Percentiles rank a stretch among this genome's conserved stretches.
These are phyloP conservation scores for Cataglyphis altisquamis DNA, from an alignment of 2,888 invertebrate species.

Conservation along the genomic window DNA sequence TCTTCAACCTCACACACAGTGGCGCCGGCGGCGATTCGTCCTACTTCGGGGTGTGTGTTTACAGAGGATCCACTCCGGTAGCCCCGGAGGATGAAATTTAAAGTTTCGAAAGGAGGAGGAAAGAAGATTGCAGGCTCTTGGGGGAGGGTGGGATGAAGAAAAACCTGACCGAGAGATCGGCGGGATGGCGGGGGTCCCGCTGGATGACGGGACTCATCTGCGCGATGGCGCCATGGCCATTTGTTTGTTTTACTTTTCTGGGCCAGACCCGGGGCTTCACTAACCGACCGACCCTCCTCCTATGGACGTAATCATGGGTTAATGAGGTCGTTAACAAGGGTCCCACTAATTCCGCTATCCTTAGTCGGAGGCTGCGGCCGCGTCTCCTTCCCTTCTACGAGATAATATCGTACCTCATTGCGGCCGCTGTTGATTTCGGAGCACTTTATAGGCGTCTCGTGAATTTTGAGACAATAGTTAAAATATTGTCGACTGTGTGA, in stretches of 20 bases:
- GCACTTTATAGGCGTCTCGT: conserved; percentile 30
- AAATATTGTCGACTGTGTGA: background rate
- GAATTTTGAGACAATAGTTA: conserved; percentile 20
- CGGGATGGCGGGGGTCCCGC: conserved; percentile 44
- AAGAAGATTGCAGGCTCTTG: conserved; percentile 15
- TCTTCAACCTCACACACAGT: conserved; percentile 62
- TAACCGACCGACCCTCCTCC: conserved; percentile 64
- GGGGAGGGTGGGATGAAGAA: conserved; percentile 45
- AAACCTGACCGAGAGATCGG: conserved; percentile 55
- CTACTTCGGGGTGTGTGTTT: conserved; percentile 78
- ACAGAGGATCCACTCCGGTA: conserved; percentile 81
- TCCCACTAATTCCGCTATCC: conserved; percentile 75
- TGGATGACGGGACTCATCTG: conserved; percentile 85
- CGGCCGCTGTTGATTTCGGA: conserved; percentile 49
- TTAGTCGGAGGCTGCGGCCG: conserved; percentile 59
- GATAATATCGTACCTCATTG: conserved; percentile 70
- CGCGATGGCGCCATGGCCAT: conserved; percentile 84
- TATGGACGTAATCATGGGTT: conserved; percentile 73
- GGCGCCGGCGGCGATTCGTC: conserved; percentile 79
- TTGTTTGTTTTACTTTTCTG: conserved; percentile 84
- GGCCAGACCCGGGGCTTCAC: conserved; percentile 60
- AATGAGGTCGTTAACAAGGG: conserved; percentile 83
- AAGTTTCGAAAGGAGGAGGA: conserved; percentile 70
- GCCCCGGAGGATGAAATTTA: conserved; percentile 79
- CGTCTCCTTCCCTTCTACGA: conserved; percentile 51